Base-by-base conservation (phyloP, 2,113 vertebrate species). In the Crotalus viridis region DNA sequence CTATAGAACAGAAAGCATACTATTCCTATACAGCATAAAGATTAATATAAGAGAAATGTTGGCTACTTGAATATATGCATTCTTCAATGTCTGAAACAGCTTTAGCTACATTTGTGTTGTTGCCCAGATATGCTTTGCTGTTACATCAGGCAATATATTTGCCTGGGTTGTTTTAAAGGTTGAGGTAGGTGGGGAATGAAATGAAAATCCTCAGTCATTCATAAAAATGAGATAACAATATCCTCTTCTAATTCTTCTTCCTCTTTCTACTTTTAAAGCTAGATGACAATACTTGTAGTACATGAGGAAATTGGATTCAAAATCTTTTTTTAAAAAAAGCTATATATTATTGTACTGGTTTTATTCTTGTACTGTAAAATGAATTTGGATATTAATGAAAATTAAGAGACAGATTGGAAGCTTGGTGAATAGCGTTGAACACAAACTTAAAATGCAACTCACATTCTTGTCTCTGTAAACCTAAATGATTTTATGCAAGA, bases 41-140 rank as follows among this genome's bases (percentile, higher is more conserved):
- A 87, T 74, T 92, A 94, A 92, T 93, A 89, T 89, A 93, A 92
- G 1, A 3, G 54, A 93, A 21, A 61, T 92, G 87, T 85, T 39
- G 91, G 19, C 89, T 85, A 57, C 10, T 48, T 51, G 89, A 89
- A 55, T 22, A 33, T 86, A 43, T 85, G 12, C 69, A 51, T 57
- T 93, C 87, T 81, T 96, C 92, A 94, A 94, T 95, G 88, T 90
- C 94, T 96, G 93, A 94, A 96, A 94, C 46, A 74, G 90, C 92
- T 95, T 95, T 96, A 94, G 95, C 95, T 96, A 94, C 93, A 95
- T 93, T 96, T 96, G 90, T 81, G 85, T 89, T 61, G 74, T 96
- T 94, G 96, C 96, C 94, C 91, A 96, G 94, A 96, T 97, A 96
- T 95, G 81, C 93, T 94, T 97, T 97, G 96, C 94, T 96, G 91